A percentile compares a stretch with the other conserved stretches of the same genome.
Conservation (phyloP, 2,888 invertebrate species). For the Hermaeophaga mercurialis region DNA sequence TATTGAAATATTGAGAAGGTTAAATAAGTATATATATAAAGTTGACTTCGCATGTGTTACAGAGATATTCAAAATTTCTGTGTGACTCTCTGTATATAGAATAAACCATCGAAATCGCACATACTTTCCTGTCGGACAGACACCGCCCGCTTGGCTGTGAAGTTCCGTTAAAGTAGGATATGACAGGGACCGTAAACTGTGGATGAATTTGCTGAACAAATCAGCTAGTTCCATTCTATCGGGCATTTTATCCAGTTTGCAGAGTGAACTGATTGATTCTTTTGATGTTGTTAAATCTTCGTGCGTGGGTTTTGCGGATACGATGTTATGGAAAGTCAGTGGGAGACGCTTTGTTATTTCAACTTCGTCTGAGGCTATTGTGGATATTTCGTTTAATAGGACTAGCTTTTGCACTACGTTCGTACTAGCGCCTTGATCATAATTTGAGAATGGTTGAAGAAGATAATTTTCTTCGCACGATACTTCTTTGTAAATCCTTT, state of each 20-base stretch:
- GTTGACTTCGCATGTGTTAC: no score
- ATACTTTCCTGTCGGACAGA: slow-evolving; percentile 75
- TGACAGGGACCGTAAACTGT: slow-evolving; percentile 70
- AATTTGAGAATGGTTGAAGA: slow-evolving; percentile 78
- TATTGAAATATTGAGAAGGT: no score
- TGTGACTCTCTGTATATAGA: no score
- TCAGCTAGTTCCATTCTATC: slow-evolving; percentile 68
- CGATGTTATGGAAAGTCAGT: slow-evolving; percentile 75
- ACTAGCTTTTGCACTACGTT: slow-evolving; percentile 65
- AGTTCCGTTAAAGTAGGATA: slow-evolving; percentile 72
- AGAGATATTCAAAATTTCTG: no score
- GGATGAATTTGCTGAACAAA: slow-evolving; percentile 68
- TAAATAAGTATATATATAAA: no score
- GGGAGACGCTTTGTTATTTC: slow-evolving; percentile 65
- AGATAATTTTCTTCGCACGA: slow-evolving; percentile 74
- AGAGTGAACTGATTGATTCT: slow-evolving; percentile 72
- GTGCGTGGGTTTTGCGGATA: slow-evolving; percentile 68
- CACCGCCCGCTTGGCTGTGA: slow-evolving; percentile 65
- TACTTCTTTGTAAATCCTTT: slow-evolving; percentile 73
- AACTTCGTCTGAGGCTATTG: slow-evolving; percentile 59
- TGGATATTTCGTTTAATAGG: slow-evolving; percentile 62
- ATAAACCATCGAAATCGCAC: slow-evolving; percentile 46
- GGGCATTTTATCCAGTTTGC: slow-evolving; percentile 64
- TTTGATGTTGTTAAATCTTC: slow-evolving; percentile 74
- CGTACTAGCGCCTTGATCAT: slow-evolving; percentile 74